These are phyloP conservation scores for Euwallacea similis DNA, from an alignment of 1,140 invertebrate species.

Conservation along the genomic window DNA sequence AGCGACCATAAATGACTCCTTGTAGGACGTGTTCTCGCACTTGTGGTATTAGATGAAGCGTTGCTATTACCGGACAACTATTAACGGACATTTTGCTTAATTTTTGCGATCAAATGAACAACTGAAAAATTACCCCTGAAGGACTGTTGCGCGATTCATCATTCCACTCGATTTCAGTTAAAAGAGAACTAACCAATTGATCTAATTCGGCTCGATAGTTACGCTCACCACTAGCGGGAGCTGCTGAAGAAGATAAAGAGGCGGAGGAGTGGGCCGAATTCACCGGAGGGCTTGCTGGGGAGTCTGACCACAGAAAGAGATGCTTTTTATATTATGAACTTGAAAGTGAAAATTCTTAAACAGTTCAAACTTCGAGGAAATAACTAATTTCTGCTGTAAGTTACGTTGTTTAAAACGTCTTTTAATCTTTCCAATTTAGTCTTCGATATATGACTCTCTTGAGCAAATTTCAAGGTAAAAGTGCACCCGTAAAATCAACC, in stretches of 20 bases:
- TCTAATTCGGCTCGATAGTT: conserved; percentile 42
- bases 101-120: not conserved
- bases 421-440: no score
- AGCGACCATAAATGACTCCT: not conserved
- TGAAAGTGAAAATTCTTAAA: no score
- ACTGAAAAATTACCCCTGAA: not conserved
- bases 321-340: no score
- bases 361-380: no score
- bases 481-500: no score
- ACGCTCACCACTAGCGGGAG: conserved; percentile 24
- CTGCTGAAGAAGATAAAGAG: not conserved
- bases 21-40: conserved; percentile 12
- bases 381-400: no score
- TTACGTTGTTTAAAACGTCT: no score
- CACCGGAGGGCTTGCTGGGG: conserved; percentile 12
- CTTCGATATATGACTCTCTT: no score
- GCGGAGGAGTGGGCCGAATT: not conserved
- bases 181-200: conserved; percentile 36
- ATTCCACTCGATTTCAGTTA: conserved; percentile 40
- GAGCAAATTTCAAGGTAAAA: no score
- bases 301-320: not conserved
- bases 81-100: not conserved
- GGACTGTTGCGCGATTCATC: not conserved
- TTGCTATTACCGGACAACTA: not conserved
- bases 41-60: conserved; percentile 4